Evolutionary conservation across 2,888 invertebrate genomes (phyloP), one percentile per base, ranked within the genome.

Genomic region (Polietes domitor): DNA sequence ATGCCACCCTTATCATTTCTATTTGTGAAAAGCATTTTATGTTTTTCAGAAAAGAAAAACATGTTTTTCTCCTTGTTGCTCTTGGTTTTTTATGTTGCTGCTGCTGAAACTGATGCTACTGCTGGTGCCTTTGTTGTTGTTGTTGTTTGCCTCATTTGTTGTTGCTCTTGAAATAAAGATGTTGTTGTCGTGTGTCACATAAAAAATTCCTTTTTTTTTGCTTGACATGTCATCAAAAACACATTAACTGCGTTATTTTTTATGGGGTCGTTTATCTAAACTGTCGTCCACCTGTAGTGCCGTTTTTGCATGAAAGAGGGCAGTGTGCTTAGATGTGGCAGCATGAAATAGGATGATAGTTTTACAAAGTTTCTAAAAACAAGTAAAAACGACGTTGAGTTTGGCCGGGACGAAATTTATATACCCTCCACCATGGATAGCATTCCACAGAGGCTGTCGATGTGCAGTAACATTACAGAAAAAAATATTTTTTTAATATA

Each of bases 161-260:
- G 26, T 58, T 58, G 26, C 26, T 28, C 61, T 28, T 61, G 28
- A 61, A 9, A n/a, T 28, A 17, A 26, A 41, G 43, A 50, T 74
- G 63, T 24, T 71, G 32, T 65, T 75, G 70, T 75, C 47, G 53
- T 72, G 10, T 47, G 43, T 55, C 76, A 58, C 55, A 76, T 58
- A 43, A 71, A 53, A 61, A 70, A 55, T 28, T 61, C 12, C 15
- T 15, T 73, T 68, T 75, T 24, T 79, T 85, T 80, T 75, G 77
- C 77, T 71, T 82, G 86, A 85, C 86, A 85, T 80, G 82, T 83
- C 87, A 86, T 86, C 86, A 87, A 86, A 86, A 87, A 87, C 76
- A 80, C 87, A 86, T 87, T 87, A 86, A 86, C 82, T 82, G 73
- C 77, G 81, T 77, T 80, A 79, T 83, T 82, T 85, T 86, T 86